phyloP scores from a whole-genome alignment of 2,113 vertebrate species.

The Fulmarus glacialis region DNA sequence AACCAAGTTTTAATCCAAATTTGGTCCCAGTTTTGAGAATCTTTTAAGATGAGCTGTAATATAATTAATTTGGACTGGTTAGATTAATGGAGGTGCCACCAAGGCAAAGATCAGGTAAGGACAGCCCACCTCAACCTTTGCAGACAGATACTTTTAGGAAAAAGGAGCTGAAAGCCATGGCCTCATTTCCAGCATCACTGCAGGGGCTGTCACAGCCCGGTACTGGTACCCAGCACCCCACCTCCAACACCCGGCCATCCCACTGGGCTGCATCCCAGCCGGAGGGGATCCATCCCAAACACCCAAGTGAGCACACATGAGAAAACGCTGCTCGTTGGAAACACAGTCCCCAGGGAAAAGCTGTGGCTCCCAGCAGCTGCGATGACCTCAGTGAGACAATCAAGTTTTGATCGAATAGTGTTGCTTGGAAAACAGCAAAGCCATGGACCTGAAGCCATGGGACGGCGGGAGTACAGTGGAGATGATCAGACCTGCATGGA shows the following conservation, averaged over 20 bases:
- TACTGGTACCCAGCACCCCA: neutral
- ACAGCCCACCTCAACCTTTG: neutral
- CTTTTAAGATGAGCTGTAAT: neutral
- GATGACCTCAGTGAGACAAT: neutral
- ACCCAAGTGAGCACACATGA: neutral
- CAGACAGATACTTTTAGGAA: neutral
- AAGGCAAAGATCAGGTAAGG: neutral
- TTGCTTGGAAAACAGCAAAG: neutral
- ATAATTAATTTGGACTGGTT: neutral
- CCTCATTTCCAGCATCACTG: neutral
- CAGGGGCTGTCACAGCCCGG: neutral
- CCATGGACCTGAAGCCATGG: neutral
- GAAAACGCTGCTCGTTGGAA: neutral
- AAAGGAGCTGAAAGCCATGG: neutral
- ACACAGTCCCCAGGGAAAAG: neutral
- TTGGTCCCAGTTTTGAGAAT: too few relatives aligned
- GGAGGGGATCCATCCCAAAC: neutral
- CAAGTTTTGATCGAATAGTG: rapidly evolving
- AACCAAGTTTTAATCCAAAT: neutral
- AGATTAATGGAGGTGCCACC: neutral
- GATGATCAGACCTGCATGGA: neutral
- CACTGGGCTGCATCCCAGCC: neutral
- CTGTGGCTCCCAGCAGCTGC: neutral
- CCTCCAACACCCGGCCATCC: rapidly evolving
- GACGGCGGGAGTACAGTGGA: rapidly evolving